Base-by-base conservation (phyloP, 2,888 invertebrate genomes). In the Escarpia spicata region DNA sequence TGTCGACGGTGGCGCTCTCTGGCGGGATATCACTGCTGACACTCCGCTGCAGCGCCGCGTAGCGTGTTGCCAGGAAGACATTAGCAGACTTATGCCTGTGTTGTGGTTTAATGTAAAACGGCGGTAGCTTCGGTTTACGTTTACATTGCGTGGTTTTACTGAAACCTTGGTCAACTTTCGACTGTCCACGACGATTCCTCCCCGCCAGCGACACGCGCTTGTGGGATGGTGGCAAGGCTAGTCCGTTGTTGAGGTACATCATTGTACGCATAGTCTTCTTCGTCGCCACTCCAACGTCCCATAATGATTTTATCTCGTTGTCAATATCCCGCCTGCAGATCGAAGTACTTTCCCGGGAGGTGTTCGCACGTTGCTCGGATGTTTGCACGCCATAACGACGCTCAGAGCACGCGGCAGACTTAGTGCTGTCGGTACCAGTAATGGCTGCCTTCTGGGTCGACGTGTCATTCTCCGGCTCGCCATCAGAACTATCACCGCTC, bases 11-110 rank as follows among this genome's bases (percentile, higher is more conserved):
- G n/a, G n/a, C 75, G 75, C 19, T 26, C 19, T 75, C 75, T 4
- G 75, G 75, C n/a, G 75, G 19, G 19, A 75, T 26, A 26, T 26
- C 75, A 75, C n/a, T 75, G n/a, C n/a, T 75, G 75, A n/a, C n/a
- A 75, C 75, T 75, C 19, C 75, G 75, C n/a, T 75, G 75, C 75
- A 75, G 75, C 75, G 75, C 75, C 75, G 75, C 75, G n/a, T 75
- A 75, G 75, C 75, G 75, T 6, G 75, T 75, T 26, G 75, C 75
- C 75, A 75, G 75, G n/a, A 75, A 75, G 26, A 75, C 75, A 75
- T 75, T 75, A 26, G 75, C 75, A 26, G 75, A 75, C 26, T 15
- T 75, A 26, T 75, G 75, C 26, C 75, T 75, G n/a, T 75, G 75
- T 75, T 75, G 75, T 26, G 75, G 75, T 26, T 75, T 75, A 26